phyloP scores from a whole-genome alignment of 2,888 invertebrate species.

The Bhutanitis thaidina region DNA sequence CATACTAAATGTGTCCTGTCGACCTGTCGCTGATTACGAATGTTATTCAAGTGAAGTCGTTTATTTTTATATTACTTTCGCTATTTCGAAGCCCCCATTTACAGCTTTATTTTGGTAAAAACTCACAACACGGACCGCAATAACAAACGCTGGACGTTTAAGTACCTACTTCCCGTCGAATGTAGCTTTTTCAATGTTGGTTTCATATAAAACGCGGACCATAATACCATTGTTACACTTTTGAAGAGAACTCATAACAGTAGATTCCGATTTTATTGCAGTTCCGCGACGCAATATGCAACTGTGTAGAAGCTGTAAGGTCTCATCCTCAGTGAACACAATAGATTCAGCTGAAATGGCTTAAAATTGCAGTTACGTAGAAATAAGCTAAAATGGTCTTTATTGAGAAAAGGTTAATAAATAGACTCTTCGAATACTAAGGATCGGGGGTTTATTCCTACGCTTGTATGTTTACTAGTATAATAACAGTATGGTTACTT shows the following conservation, averaged over 20 bases:
- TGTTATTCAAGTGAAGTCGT: background rate
- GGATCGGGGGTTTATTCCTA: no score
- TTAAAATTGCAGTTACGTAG: slow-evolving; percentile 4
- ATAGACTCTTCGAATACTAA: no score
- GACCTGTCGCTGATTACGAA: no score
- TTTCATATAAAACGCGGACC: slow-evolving; percentile 44
- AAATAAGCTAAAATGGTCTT: slow-evolving; percentile 6
- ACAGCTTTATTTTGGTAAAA: slow-evolving; percentile 15
- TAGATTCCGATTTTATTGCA: slow-evolving; percentile 74
- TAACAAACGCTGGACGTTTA: slow-evolving; percentile 18
- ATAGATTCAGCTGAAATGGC: slow-evolving; percentile 13
- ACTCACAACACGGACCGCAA: slow-evolving; percentile 13
- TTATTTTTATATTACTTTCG: slow-evolving; percentile 1
- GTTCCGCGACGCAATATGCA: slow-evolving; percentile 52
- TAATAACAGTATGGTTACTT: no score
- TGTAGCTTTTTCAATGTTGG: slow-evolving; percentile 31
- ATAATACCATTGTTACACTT: slow-evolving; percentile 62
- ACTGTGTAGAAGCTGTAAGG: slow-evolving; percentile 35
- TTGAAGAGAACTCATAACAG: slow-evolving; percentile 63
- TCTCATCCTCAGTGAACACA: slow-evolving; percentile 21
- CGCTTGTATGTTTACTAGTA: no score
- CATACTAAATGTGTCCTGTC: no score
- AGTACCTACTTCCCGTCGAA: slow-evolving; percentile 24
- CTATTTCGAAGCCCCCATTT: background rate
- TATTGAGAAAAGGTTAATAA: background rate